Conservation (phyloP, 2,113 vertebrate genomes). For the Pangasianodon gigas region DNA sequence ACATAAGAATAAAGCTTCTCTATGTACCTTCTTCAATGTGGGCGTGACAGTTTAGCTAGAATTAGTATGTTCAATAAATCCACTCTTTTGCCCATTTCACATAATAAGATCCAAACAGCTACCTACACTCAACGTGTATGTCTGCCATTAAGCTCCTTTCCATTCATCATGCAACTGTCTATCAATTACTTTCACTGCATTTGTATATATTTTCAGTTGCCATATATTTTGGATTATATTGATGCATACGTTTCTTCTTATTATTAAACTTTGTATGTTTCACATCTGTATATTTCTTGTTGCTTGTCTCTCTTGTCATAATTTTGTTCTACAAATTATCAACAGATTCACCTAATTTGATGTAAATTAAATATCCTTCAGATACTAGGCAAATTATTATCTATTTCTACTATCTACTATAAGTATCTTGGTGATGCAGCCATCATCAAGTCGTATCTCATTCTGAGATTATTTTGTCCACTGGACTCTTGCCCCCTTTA, state of each 20-base stretch:
- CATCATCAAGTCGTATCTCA: not conserved
- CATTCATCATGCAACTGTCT: not conserved
- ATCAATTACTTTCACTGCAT: not conserved
- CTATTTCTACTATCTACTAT: no score
- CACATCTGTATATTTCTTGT: no score
- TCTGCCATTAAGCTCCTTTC: not conserved
- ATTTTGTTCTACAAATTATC: no score
- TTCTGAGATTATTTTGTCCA: not conserved
- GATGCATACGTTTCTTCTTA: no score
- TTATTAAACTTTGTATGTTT: no score
- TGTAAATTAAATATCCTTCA: not conserved
- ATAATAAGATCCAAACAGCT: not conserved
- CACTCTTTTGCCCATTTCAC: not conserved
- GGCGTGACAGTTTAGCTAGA: not conserved
- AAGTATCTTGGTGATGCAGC: not conserved
- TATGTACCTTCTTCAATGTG: not conserved
- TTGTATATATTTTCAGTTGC: no score
- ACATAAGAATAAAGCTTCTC: not conserved
- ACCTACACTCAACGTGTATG: not conserved
- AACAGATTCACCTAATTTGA: no score
- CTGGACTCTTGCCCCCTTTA: not conserved
- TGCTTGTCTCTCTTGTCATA: no score
- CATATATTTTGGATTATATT: no score
- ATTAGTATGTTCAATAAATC: not conserved
- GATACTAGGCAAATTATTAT: not conserved